Evolutionary conservation across 2,888 invertebrate genomes (phyloP), one percentile per base, ranked within the genome.

Genomic region (Xestia xanthographa): DNA sequence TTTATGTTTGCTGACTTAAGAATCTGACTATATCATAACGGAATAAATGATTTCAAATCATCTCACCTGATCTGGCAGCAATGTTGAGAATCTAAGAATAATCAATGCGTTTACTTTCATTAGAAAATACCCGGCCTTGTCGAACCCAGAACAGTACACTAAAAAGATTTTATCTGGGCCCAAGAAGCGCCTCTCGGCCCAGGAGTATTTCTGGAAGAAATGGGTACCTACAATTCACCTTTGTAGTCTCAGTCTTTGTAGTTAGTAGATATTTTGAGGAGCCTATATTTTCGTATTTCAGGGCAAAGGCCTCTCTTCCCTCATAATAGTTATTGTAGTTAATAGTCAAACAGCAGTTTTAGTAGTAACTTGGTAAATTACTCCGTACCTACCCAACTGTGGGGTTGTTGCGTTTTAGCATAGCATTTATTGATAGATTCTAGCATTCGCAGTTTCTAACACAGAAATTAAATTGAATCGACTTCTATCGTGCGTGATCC

Each of bases 191-290:
- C 86, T 95, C 82, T 93, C 93, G 63, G 91, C 94, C 72, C 95
- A 94, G 83, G 95, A 96, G 84, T 95, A 95, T 92, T 94, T 94
- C 85, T 95, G 95, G 96, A 95, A 95, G 89, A 95, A 95, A 95
- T 95, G 95, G 96, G 96, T 96, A 95, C 34, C 5, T 34, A 34
- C 86, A 72, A 41, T 20, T 66, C 66, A 38, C 48, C 26, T 38
- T 62, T 38, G 5, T 66, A n/a, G n/a, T n/a, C n/a, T n/a, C n/a
- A n/a, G 17, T 81, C 50, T 69, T 70, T 60, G 71, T 82, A 80
- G 29, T 17, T 29, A 29, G 17, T 58, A 58, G 58, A 17, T 26
- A 3, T 29, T 29, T 58, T 58, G 26, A 29, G 1, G 17, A 29
- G n/a, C 8, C 56, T 8, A 29, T 14, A 17, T 56, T 29, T 6